Evolutionary conservation across 2,888 invertebrate species (phyloP).

Genomic region (Linhomoeus sp.): DNA sequence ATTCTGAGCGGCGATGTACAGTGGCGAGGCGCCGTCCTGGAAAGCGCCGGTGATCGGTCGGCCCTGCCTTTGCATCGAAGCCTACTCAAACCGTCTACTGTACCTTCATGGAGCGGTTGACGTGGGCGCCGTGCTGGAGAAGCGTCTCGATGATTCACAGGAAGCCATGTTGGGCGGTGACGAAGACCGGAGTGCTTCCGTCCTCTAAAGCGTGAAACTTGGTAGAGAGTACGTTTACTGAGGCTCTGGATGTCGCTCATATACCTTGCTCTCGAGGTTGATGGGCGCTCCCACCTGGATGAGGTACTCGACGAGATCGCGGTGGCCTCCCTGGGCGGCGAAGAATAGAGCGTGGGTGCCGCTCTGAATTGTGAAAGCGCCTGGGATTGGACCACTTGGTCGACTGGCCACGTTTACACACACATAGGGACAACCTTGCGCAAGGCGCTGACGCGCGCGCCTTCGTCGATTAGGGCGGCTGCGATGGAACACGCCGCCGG

Average conservation of each 20-base stretch:
- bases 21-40: conserved; percentile 68
- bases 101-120: conserved; percentile 17
- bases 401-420: no score
- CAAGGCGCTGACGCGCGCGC: no score
- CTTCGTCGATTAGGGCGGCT: no score
- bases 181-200: conserved; percentile 70
- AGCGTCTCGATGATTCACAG: conserved; percentile 52
- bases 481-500: no score
- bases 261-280: conserved; percentile 16
- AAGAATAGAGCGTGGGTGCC: no score
- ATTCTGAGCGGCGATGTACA: conserved; percentile 82
- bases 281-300: conserved; percentile 45
- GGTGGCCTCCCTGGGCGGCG: no score
- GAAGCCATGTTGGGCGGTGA: conserved; percentile 82
- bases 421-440: no score
- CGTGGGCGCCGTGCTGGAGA: conserved; percentile 48
- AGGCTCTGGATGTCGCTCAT: neutral
- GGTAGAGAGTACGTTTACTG: neutral
- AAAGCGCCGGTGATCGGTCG: no score
- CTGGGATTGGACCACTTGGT: no score
- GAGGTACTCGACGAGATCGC: conserved; percentile 56
- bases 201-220: conserved; percentile 41
- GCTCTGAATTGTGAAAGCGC: no score
- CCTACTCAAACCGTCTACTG: no score
- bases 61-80: no score